These are phyloP conservation scores for Stegodyphus dumicola DNA, from an alignment of 1,140 invertebrate species.

Conservation along the genomic window DNA sequence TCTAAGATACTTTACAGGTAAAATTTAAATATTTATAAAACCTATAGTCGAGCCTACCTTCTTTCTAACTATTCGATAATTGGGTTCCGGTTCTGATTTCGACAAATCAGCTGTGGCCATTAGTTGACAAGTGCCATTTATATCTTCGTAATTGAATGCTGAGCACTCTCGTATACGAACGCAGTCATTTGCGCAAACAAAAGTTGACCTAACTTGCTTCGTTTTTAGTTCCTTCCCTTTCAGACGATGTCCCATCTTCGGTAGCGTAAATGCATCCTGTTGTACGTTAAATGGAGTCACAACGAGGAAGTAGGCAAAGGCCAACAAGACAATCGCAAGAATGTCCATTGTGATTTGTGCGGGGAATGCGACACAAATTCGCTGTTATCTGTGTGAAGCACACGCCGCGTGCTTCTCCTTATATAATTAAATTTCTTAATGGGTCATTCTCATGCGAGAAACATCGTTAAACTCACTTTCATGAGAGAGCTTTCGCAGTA, in stretches of 20 bases:
- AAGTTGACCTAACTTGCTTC: constrained; percentile 11
- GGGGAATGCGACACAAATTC: neutral
- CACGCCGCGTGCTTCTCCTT: neutral
- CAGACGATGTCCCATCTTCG: constrained; percentile 25
- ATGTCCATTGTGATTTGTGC: neutral
- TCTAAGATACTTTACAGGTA: too few species aligned
- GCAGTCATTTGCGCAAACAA: constrained; percentile 47
- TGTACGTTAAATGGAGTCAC: constrained; percentile 10
- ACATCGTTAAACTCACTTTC: constrained; percentile 1
- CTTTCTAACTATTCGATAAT: constrained; percentile 30
- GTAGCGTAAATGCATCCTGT: constrained; percentile 33
- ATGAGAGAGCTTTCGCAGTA: neutral
- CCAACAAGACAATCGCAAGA: neutral
- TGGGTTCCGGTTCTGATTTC: constrained; percentile 12
- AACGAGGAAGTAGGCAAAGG: neutral
- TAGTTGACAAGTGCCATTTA: constrained; percentile 41
- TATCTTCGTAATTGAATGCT: constrained; percentile 36
- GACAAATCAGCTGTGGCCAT: constrained; percentile 25
- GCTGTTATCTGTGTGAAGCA: neutral
- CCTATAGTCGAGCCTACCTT: constrained; percentile 16
- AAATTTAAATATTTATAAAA: too few species aligned
- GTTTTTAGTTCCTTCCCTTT: constrained; percentile 25
- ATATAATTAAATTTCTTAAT: constrained; percentile 19
- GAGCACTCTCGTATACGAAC: constrained; percentile 19
- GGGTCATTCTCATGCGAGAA: neutral